Percentiles rank a stretch among this genome's conserved stretches.
phyloP scores from a whole-genome alignment of 2,797 vertebrate genomes.

The Sciurus carolinensis region DNA sequence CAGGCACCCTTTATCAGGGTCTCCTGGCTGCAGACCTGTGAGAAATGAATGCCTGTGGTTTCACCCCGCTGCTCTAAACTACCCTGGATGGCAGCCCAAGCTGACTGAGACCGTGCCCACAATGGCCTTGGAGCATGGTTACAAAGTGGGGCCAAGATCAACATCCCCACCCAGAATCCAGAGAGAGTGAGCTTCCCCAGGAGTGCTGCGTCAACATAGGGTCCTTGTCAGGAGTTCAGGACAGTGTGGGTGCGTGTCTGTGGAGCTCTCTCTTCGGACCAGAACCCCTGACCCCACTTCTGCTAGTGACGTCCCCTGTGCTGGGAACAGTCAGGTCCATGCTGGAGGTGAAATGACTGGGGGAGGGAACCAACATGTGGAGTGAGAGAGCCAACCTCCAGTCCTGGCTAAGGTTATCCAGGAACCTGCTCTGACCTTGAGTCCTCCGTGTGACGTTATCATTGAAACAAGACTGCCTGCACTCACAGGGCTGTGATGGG shows the following conservation, averaged over 20 bases:
- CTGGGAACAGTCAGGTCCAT: accelerated
- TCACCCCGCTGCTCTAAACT: background rate
- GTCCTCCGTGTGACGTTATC: background rate
- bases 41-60: background rate
- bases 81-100: background rate
- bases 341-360: background rate
- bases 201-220: too few species aligned
- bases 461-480: background rate
- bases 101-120: background rate
- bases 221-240: background rate
- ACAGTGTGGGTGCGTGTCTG: too few species aligned
- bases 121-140: background rate
- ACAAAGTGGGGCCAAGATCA: background rate
- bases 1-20: too few species aligned
- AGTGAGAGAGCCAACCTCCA: background rate
- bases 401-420: accelerated
- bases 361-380: accelerated
- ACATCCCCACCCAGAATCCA: background rate
- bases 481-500: accelerated
- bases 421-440: background rate
- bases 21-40: background rate
- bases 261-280: background rate
- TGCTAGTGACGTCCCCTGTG: background rate
- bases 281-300: background rate
- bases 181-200: too few species aligned